Conservation (phyloP, 2,888 invertebrate species). For the Athrips mouffetella region DNA sequence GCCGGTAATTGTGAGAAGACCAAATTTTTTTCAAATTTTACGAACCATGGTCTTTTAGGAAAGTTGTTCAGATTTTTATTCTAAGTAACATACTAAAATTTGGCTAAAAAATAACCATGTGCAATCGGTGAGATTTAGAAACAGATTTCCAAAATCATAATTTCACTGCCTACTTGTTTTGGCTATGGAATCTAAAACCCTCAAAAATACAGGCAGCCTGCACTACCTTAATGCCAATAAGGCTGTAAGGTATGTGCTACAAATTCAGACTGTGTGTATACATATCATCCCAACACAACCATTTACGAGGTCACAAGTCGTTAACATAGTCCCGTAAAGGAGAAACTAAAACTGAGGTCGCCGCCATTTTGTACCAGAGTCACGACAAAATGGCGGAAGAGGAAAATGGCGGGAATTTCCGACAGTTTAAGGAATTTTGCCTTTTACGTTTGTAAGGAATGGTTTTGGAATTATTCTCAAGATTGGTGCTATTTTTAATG, state of each 20-base stretch:
- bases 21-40: too few relatives aligned
- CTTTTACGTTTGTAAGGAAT: background rate
- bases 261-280: background rate
- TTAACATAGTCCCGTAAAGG: constrained; percentile 32
- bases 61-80: too few relatives aligned
- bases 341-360: constrained; percentile 30
- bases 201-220: too few relatives aligned
- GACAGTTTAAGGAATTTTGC: background rate
- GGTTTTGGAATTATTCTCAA: background rate
- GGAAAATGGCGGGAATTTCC: constrained; percentile 7
- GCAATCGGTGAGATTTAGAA: too few relatives aligned
- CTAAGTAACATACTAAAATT: too few relatives aligned
- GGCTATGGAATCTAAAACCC: too few relatives aligned
- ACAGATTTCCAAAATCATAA: too few relatives aligned
- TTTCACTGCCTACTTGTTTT: too few relatives aligned
- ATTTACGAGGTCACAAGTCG: constrained; percentile 32
- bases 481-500: background rate
- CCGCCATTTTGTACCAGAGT: constrained; percentile 9
- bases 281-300: constrained; percentile 7
- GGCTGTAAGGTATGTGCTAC: background rate
- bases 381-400: constrained; percentile 11
- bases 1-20: too few relatives aligned
- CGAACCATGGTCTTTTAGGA: too few relatives aligned
- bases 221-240: too few relatives aligned
- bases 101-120: too few relatives aligned